These are phyloP conservation scores for Platynereis dumerilii DNA, from an alignment of 2,888 invertebrate species.

Conservation along the genomic window DNA sequence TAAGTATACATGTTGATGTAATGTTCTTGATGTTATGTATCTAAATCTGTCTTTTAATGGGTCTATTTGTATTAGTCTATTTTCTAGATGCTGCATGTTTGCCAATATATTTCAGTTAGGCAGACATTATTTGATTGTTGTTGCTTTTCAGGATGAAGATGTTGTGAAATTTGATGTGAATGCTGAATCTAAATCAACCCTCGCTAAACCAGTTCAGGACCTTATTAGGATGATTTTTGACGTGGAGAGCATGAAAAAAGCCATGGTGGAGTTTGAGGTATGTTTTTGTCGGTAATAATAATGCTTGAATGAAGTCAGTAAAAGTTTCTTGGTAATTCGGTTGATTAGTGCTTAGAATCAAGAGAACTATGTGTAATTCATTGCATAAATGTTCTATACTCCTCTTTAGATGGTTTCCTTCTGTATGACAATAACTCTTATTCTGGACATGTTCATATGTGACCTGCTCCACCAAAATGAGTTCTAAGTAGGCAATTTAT, in stretches of 20 bases:
- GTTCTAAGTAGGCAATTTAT: no score
- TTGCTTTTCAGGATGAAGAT: slow-evolving; percentile 42
- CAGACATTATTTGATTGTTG: background rate
- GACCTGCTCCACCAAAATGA: no score
- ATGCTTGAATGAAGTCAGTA: no score
- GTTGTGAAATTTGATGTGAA: slow-evolving; percentile 45
- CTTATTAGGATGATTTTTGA: slow-evolving; percentile 89
- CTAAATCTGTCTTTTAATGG: background rate
- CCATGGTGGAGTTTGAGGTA: slow-evolving; percentile 91
- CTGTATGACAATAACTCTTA: no score
- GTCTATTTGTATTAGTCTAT: background rate
- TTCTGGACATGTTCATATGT: no score
- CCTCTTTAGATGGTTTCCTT: no score
- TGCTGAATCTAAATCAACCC: slow-evolving; percentile 69
- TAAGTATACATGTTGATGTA: slow-evolving; percentile 39
- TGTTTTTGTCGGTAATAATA: no score
- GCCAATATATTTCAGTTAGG: background rate
- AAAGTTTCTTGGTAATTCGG: no score
- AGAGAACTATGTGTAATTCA: no score
- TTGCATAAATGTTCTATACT: no score
- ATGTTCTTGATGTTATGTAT: background rate
- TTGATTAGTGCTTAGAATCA: no score
- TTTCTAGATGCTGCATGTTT: background rate
- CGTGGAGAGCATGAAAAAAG: slow-evolving; percentile 87
- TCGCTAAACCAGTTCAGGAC: slow-evolving; percentile 80